Conservation (phyloP, 53 echinoderm and acorn worm genomes). For the Crossaster papposus region DNA sequence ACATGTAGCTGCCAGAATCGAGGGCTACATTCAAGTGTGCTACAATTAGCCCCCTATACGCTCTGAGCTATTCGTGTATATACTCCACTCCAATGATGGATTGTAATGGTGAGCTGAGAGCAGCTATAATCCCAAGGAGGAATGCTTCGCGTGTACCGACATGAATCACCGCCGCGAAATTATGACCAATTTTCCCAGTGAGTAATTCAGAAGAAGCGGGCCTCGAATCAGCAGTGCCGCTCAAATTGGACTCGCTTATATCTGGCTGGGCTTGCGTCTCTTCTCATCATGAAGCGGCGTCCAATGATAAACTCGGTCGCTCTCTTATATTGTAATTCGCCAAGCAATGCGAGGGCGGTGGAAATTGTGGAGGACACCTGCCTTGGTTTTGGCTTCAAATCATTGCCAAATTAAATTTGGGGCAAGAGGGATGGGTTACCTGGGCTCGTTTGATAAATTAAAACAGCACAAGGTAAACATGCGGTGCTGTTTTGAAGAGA, state of each 20-base stretch:
- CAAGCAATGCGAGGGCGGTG: conserved; percentile 25
- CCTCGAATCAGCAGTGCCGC: neutral
- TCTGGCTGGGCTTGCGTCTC: neutral
- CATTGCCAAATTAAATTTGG: conserved; percentile 43
- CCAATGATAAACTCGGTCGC: conserved; percentile 15
- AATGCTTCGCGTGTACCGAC: conserved; percentile 5
- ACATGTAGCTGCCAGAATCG: neutral
- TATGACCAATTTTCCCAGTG: conserved; percentile 33
- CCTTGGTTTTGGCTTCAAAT: conserved; percentile 38
- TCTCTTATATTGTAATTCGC: conserved; percentile 6
- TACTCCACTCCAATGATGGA: conserved; percentile 19
- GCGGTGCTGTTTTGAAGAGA: conserved; percentile 12
- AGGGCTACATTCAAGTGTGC: neutral
- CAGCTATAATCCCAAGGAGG: conserved; percentile 27
- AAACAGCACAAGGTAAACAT: neutral
- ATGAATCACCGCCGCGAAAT: conserved; percentile 43
- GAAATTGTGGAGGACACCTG: conserved; percentile 44
- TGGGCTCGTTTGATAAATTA: conserved; percentile 22
- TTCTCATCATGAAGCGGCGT: neutral
- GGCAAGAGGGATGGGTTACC: neutral
- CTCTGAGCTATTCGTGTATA: conserved; percentile 22
- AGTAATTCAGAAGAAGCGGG: conserved; percentile 4
- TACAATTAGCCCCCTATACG: conserved; percentile 1
- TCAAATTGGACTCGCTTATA: neutral
- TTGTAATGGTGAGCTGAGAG: conserved; percentile 16